Base-by-base conservation (phyloP, 2,797 vertebrate species). In the Macroramphosus scolopax region DNA sequence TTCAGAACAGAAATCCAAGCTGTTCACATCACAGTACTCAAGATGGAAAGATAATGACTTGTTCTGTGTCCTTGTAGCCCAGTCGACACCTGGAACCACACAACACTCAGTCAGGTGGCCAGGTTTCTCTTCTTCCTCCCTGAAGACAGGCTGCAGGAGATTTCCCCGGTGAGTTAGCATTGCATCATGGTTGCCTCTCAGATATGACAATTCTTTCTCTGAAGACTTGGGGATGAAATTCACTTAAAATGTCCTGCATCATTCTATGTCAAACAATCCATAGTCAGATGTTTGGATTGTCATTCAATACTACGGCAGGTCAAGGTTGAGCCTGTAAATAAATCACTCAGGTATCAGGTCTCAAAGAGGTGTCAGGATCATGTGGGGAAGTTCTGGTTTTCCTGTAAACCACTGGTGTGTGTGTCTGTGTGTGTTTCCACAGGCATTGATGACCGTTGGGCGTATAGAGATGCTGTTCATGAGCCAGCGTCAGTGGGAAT, bases 51-150 rank as follows among this genome's bases (percentile, higher is more conserved):
- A 31, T 39, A 28, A 51, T 38, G 0, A 49, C 1, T 7, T 42
- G 10, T 42, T 51, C 4, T 75, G 51, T 60, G 33, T 60, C 39
- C 25, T 42, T 17, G 9, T 59, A 92, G 90, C 26, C 67, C 80
- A 10, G 75, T 82, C 1, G 42, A 67, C 41, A 74, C 26, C 49
- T 92, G 91, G 91, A 89, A 77, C 34, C 54, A 77, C 33, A 58
- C 69, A 7, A 89, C 72, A 1, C 57, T 92, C 35, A 85, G 77
- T 54, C 87, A 88, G 59, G 74, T 91, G 46, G 88, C 72, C 40
- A 68, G 89, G 2, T 88, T 92, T 38, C 35, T 91, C 25, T 89
- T 92, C 71, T 92, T 91, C 72, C 80, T 92, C 32, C 73, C 88
- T 4, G 14, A 26, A 1, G 33, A 71, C 10, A 66, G 10, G n/a